phyloP scores from a whole-genome alignment of 2,888 invertebrate genomes.

The Lithosia quadra region DNA sequence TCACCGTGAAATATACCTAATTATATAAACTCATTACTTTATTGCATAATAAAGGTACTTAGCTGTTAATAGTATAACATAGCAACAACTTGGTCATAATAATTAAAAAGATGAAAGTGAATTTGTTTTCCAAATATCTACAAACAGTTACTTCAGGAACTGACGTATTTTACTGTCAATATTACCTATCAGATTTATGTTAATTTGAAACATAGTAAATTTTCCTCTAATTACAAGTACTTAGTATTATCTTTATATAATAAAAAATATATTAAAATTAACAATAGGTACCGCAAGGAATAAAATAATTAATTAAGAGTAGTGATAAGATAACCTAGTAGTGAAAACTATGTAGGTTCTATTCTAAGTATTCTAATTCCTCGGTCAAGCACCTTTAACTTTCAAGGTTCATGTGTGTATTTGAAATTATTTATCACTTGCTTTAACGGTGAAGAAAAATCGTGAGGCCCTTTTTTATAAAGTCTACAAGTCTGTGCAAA shows the following conservation, averaged over 20 bases:
- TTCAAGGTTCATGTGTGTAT: neutral
- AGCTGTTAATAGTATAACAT: neutral
- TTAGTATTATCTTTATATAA: neutral
- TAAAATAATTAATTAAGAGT: neutral
- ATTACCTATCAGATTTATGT: neutral
- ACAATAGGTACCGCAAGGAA: neutral
- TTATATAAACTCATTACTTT: conserved; percentile 5
- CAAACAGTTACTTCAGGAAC: neutral
- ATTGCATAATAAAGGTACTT: neutral
- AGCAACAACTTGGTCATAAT: neutral
- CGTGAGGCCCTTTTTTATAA: too few species aligned
- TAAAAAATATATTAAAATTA: neutral
- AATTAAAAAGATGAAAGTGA: conserved; percentile 1
- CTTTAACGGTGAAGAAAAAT: too few species aligned
- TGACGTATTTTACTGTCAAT: neutral
- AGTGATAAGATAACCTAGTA: neutral
- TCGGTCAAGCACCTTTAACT: neutral
- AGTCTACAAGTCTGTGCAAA: too few species aligned
- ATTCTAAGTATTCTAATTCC: neutral
- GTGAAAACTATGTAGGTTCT: neutral
- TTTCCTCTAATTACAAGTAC: neutral
- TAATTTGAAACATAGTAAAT: neutral
- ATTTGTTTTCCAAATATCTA: neutral
- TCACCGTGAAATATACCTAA: neutral
- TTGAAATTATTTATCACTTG: too few species aligned